Evolutionary conservation across 2,113 vertebrate genomes (phyloP).

Genomic region (Jaculus jaculus): DNA sequence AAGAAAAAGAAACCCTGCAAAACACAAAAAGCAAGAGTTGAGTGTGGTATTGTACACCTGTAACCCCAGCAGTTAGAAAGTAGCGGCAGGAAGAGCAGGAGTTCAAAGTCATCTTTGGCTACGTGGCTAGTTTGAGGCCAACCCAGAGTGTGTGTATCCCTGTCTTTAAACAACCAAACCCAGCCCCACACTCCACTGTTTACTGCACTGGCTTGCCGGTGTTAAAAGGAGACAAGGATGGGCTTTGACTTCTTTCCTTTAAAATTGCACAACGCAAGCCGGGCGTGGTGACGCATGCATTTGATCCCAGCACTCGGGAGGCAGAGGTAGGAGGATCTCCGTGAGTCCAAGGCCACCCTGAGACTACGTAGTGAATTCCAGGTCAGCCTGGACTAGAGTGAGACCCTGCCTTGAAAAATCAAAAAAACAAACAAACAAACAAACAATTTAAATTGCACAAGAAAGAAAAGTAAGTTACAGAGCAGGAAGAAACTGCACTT

Average conservation of each 20-base stretch:
- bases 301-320: too few relatives aligned
- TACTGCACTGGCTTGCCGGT: neutral
- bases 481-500: neutral
- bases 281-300: too few relatives aligned
- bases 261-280: constrained; percentile 42
- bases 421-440: too few relatives aligned
- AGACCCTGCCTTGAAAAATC: too few relatives aligned
- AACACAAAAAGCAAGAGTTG: neutral
- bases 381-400: too few relatives aligned
- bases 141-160: neutral
- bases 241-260: constrained; percentile 13
- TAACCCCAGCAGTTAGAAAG: neutral
- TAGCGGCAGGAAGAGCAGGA: neutral
- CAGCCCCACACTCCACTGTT: neutral
- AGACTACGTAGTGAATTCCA: too few relatives aligned
- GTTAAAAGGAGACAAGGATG: neutral
- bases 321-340: too few relatives aligned
- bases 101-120: neutral
- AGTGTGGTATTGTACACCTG: neutral
- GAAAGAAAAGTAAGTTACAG: constrained; percentile 3
- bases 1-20: too few relatives aligned
- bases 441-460: constrained; percentile 27
- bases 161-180: neutral
- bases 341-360: too few relatives aligned
- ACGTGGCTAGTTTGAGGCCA: neutral